Percentiles rank a stretch among this genome's conserved stretches.
Conservation (phyloP, 2,113 vertebrate species). For the Tenebrosternarchus preto region DNA sequence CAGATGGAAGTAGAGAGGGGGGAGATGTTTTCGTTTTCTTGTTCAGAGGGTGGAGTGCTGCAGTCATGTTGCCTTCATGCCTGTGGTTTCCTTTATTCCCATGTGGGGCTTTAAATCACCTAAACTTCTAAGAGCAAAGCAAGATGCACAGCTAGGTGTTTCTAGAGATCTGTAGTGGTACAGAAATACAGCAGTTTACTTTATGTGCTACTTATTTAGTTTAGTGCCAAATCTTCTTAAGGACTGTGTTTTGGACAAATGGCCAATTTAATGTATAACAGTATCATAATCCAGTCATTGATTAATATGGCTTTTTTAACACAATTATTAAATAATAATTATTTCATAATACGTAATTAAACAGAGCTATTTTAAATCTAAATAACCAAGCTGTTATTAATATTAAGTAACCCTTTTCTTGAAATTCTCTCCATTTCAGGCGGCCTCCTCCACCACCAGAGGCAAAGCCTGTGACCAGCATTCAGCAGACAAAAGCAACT, state of each 20-base stretch:
- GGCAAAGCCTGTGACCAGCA: constrained; percentile 84
- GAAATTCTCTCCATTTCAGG: constrained; percentile 66
- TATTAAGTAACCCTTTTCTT: not conserved
- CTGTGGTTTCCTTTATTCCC: too few species aligned
- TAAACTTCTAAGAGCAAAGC: not conserved
- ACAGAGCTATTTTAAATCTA: too few species aligned
- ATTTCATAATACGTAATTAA: too few species aligned
- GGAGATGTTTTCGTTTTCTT: not conserved
- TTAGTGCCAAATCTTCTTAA: too few species aligned
- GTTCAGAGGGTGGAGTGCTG: not conserved
- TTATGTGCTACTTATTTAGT: too few species aligned
- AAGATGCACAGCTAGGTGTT: too few species aligned
- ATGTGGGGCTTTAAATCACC: not conserved
- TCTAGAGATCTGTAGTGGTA: too few species aligned
- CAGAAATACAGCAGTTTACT: too few species aligned
- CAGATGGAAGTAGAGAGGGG: not conserved
- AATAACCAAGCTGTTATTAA: too few species aligned
- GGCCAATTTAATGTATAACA: not conserved
- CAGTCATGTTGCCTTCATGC: too few species aligned
- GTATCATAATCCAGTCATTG: not conserved
- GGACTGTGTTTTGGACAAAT: not conserved
- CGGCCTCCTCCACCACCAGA: constrained; percentile 82
- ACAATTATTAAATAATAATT: too few species aligned
- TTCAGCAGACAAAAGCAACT: constrained; percentile 84
- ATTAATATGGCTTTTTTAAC: not conserved